Percentiles rank a stretch among this genome's conserved stretches.
These are phyloP conservation scores for Dipodomys merriami DNA, from an alignment of 2,113 vertebrate species.

Conservation along the genomic window DNA sequence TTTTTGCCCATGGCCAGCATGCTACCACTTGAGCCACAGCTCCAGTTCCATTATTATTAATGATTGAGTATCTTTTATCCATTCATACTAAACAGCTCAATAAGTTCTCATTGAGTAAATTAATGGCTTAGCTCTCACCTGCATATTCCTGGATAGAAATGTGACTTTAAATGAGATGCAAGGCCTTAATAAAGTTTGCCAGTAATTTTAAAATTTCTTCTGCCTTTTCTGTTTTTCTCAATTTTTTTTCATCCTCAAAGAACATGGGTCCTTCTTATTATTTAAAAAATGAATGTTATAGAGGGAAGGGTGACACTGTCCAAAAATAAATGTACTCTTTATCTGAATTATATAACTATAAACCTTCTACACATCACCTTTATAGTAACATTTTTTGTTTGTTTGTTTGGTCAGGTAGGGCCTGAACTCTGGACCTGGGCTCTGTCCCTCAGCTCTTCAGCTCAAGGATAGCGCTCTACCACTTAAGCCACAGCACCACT, in stretches of 20 bases:
- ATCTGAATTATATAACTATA: too few relatives aligned
- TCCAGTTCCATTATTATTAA: not conserved
- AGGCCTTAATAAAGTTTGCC: not conserved
- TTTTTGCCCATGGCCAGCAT: too few relatives aligned
- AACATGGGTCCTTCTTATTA: slow-evolving; percentile 23
- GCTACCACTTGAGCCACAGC: too few relatives aligned
- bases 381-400: too few relatives aligned
- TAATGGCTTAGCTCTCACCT: not conserved
- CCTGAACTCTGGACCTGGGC: too few relatives aligned
- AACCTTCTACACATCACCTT: too few relatives aligned
- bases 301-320: not conserved
- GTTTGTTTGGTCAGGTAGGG: too few relatives aligned
- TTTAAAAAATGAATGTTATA: not conserved
- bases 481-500: too few relatives aligned
- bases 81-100: not conserved
- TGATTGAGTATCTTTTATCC: slow-evolving; percentile 34
- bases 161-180: slow-evolving; percentile 9
- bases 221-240: slow-evolving; percentile 61
- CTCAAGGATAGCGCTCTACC: too few relatives aligned
- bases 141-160: slow-evolving; percentile 17
- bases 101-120: slow-evolving; percentile 30
- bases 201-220: not conserved
- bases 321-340: too few relatives aligned
- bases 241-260: slow-evolving; percentile 1
- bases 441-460: too few relatives aligned